Conservation (phyloP, 2,888 invertebrate species). For the Chymomyza caudatula region DNA sequence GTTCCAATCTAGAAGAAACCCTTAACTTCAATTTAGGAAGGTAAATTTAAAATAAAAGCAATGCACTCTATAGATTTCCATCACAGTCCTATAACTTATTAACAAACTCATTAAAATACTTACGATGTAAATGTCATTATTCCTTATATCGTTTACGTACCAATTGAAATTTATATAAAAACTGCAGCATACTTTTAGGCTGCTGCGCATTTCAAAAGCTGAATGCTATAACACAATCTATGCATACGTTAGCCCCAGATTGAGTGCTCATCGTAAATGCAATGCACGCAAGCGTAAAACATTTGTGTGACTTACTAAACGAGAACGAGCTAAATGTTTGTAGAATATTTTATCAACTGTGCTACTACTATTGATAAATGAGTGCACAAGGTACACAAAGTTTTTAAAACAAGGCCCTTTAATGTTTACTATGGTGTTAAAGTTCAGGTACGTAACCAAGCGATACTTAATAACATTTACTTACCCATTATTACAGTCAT, state of each 20-base stretch:
- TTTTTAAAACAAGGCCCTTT: too few relatives aligned
- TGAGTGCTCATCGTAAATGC: neutral
- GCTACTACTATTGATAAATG: neutral
- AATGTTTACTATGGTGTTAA: too few relatives aligned
- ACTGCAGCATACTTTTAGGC: slow-evolving; percentile 25
- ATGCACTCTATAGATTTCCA: neutral
- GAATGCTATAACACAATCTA: neutral
- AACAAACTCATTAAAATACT: neutral
- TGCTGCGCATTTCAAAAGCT: neutral
- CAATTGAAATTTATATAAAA: neutral
- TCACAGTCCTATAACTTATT: neutral
- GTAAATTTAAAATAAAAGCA: neutral
- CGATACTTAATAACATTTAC: slow-evolving; percentile 35
- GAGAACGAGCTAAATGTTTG: neutral
- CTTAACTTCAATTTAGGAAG: too few relatives aligned
- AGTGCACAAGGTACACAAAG: neutral
- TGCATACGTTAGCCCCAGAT: neutral
- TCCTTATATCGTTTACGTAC: too few relatives aligned
- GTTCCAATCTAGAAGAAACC: too few relatives aligned
- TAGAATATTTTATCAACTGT: neutral
- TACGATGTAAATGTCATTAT: too few relatives aligned
- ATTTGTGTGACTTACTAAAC: neutral
- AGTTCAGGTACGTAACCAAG: neutral
- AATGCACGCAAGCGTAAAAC: neutral
- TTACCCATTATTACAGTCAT: slow-evolving; percentile 87